phyloP scores from a whole-genome alignment of 1,140 invertebrate genomes.

The Ectropis grisescens region DNA sequence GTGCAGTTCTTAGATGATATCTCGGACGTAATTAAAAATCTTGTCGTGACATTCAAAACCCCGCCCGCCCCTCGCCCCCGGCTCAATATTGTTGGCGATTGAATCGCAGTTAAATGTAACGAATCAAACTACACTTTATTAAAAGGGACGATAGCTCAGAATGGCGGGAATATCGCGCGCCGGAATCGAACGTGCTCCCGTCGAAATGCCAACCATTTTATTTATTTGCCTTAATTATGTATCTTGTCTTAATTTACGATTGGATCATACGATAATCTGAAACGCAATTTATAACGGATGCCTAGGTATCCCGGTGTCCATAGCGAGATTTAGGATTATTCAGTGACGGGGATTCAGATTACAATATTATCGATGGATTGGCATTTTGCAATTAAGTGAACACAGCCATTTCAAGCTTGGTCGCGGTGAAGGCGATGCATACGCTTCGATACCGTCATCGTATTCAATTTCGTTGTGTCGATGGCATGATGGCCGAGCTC shows the following conservation, averaged over 20 bases:
- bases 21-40: slow-evolving; percentile 66
- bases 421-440: slow-evolving; percentile 34
- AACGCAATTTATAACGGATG: slow-evolving; percentile 66
- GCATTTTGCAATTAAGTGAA: slow-evolving; percentile 59
- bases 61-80: slow-evolving; percentile 56
- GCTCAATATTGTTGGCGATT: slow-evolving; percentile 66
- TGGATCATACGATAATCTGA: slow-evolving; percentile 69
- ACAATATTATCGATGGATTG: slow-evolving; percentile 60
- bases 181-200: slow-evolving; percentile 65
- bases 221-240: slow-evolving; percentile 70
- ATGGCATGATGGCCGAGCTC: slow-evolving; percentile 53
- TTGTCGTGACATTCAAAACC: slow-evolving; percentile 67
- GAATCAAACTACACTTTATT: slow-evolving; percentile 67
- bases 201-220: slow-evolving; percentile 69
- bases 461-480: slow-evolving; percentile 63
- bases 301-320: slow-evolving; percentile 62
- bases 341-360: slow-evolving; percentile 28
- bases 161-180: slow-evolving; percentile 41
- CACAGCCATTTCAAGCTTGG: slow-evolving; percentile 18
- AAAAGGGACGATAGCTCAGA: slow-evolving; percentile 62
- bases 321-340: slow-evolving; percentile 65
- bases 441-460: slow-evolving; percentile 59
- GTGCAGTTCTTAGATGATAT: slow-evolving; percentile 64
- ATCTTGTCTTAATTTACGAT: slow-evolving; percentile 71
- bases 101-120: slow-evolving; percentile 67